A percentile compares a stretch with the other conserved stretches of the same genome.
phyloP scores from a whole-genome alignment of 2,888 invertebrate genomes.

The Volucella inanis region DNA sequence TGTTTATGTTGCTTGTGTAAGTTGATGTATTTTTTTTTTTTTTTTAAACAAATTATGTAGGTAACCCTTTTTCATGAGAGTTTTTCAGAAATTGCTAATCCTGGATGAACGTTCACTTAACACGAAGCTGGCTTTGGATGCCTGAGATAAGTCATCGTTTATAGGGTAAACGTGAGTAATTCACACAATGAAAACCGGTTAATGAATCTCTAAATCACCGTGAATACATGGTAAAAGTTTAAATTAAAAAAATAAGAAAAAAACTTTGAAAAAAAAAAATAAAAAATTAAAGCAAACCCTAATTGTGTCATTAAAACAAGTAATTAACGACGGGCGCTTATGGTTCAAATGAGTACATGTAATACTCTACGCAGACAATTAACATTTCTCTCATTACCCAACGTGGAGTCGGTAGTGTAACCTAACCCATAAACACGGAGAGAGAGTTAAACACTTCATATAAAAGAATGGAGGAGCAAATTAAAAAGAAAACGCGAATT shows the following conservation, averaged over 20 bases:
- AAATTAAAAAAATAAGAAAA: neutral
- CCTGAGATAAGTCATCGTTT: too few species aligned
- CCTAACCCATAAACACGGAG: neutral
- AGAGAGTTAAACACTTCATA: neutral
- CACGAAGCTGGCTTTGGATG: too few species aligned
- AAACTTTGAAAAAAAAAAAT: neutral
- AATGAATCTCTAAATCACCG: too few species aligned
- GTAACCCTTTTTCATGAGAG: too few species aligned
- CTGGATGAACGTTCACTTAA: too few species aligned
- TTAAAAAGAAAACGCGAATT: conserved; percentile 1
- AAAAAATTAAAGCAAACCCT: neutral
- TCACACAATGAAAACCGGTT: too few species aligned
- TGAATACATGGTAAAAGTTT: too few species aligned
- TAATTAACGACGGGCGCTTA: neutral
- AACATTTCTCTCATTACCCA: conserved; percentile 17
- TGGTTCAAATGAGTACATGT: conserved; percentile 4
- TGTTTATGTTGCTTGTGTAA: too few species aligned
- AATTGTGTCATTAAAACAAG: conserved; percentile 3
- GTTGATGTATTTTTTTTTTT: too few species aligned
- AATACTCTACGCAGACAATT: neutral
- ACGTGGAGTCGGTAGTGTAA: neutral
- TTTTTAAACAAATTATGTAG: too few species aligned
- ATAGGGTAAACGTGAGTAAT: too few species aligned
- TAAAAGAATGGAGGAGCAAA: neutral
- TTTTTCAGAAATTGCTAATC: too few species aligned